phyloP scores from a whole-genome alignment of 2,113 vertebrate species.

The Platichthys stellatus region DNA sequence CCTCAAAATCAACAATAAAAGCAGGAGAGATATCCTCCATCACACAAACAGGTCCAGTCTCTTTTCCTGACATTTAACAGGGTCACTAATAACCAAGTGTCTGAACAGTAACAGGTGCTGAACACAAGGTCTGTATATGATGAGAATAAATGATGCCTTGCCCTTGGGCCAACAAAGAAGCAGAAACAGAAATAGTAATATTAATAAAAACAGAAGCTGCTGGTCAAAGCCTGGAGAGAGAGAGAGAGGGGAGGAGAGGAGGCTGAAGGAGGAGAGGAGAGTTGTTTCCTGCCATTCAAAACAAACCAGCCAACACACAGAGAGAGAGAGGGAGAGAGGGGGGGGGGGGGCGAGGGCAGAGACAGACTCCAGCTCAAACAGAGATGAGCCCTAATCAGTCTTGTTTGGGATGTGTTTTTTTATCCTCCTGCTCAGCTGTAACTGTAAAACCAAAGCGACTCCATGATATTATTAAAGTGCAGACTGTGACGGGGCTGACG shows the following conservation, averaged over 20 bases:
- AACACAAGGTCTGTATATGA: neutral
- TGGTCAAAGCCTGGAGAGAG: constrained; percentile 61
- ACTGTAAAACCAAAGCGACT: constrained; percentile 75
- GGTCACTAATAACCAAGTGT: neutral
- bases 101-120: constrained; percentile 33
- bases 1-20: neutral
- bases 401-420: constrained; percentile 49
- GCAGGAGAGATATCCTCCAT: neutral
- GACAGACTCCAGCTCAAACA: neutral
- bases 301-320: constrained; percentile 36
- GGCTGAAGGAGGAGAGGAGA: constrained; percentile 52
- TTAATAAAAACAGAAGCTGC: constrained; percentile 21
- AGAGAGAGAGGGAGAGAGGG: constrained; percentile 1
- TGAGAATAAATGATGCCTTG: constrained; percentile 38
- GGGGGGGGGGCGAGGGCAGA: neutral
- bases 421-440: constrained; percentile 54
- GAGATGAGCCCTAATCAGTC: constrained; percentile 61
- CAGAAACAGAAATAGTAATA: constrained; percentile 26
- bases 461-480: constrained; percentile 74
- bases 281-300: constrained; percentile 63
- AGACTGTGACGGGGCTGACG: constrained; percentile 69
- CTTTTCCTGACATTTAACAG: neutral
- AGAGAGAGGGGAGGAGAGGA: constrained; percentile 59
- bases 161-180: constrained; percentile 59
- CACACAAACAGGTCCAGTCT: neutral